These are phyloP conservation scores for Podarcis siculus DNA, from an alignment of 2,797 vertebrate species.

Conservation along the genomic window DNA sequence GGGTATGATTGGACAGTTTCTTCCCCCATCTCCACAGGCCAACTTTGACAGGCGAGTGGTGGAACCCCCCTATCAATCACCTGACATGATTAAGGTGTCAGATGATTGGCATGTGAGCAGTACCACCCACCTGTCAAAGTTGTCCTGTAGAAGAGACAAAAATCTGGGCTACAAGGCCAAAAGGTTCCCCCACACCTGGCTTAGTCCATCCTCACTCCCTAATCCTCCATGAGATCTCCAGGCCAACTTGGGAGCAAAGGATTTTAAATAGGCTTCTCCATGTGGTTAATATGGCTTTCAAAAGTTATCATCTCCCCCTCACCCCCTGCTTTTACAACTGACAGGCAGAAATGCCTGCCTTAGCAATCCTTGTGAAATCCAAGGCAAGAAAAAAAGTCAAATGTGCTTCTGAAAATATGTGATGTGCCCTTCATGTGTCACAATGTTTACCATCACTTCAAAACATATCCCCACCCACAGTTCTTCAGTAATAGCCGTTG, in stretches of 20 bases:
- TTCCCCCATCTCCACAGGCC: too few relatives aligned
- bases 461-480: conserved; percentile 69
- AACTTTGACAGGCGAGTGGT: too few relatives aligned
- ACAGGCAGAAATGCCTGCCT: conserved; percentile 59
- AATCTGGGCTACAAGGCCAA: background rate
- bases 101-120: too few relatives aligned
- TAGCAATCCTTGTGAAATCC: conserved; percentile 68
- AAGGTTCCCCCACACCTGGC: background rate
- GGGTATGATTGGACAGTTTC: too few relatives aligned
- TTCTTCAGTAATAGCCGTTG: conserved; percentile 67
- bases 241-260: background rate
- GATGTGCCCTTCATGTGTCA: conserved; percentile 67
- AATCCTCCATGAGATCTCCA: background rate
- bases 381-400: conserved; percentile 66
- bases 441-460: conserved; percentile 75
- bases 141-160: too few relatives aligned
- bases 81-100: too few relatives aligned
- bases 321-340: conserved; percentile 59
- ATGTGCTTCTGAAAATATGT: conserved; percentile 70
- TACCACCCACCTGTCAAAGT: too few relatives aligned
- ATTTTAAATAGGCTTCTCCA: background rate
- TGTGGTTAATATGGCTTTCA: background rate
- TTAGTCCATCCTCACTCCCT: background rate
- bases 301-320: conserved; percentile 33
- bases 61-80: too few relatives aligned